phyloP scores from a whole-genome alignment of 2,888 invertebrate genomes.

The Allacma fusca region DNA sequence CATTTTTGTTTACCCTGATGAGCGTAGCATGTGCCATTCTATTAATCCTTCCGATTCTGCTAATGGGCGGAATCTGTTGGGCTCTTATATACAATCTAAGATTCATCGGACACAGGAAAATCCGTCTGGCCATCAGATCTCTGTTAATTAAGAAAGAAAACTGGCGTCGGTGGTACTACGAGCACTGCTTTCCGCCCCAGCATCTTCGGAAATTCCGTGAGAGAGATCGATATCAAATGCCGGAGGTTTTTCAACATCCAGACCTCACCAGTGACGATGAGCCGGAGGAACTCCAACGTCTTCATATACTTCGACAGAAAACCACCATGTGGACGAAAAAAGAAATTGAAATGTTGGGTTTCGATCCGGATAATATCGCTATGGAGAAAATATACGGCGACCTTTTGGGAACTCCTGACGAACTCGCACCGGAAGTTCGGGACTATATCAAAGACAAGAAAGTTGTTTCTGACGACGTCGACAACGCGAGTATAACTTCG shows the following conservation, averaged over 20 bases:
- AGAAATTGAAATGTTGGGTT: slow-evolving; percentile 33
- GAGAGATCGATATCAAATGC: slow-evolving; percentile 38
- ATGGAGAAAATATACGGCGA: slow-evolving; percentile 32
- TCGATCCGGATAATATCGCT: slow-evolving; percentile 40
- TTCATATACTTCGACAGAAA: slow-evolving; percentile 19
- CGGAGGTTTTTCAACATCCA: slow-evolving; percentile 34
- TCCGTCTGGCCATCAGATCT: slow-evolving; percentile 15
- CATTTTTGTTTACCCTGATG: slow-evolving; percentile 17
- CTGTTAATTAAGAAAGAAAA: slow-evolving; percentile 24
- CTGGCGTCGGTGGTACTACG: slow-evolving; percentile 35
- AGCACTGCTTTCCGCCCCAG: slow-evolving; percentile 21
- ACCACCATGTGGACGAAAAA: slow-evolving; percentile 34
- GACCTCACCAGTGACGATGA: slow-evolving; percentile 37
- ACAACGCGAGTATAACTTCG: neutral
- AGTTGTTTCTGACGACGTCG: neutral
- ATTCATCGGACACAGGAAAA: slow-evolving; percentile 3
- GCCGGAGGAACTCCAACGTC: slow-evolving; percentile 32
- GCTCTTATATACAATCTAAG: slow-evolving; percentile 19
- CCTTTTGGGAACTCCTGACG: slow-evolving; percentile 2
- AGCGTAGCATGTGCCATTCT: neutral
- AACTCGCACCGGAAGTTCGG: neutral
- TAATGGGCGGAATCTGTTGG: slow-evolving; percentile 1
- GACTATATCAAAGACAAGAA: neutral
- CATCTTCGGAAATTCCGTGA: slow-evolving; percentile 37
- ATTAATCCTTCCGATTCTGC: neutral